These are phyloP conservation scores for Agonopterix alstromeriana DNA, from an alignment of 2,888 invertebrate species.

Conservation along the genomic window DNA sequence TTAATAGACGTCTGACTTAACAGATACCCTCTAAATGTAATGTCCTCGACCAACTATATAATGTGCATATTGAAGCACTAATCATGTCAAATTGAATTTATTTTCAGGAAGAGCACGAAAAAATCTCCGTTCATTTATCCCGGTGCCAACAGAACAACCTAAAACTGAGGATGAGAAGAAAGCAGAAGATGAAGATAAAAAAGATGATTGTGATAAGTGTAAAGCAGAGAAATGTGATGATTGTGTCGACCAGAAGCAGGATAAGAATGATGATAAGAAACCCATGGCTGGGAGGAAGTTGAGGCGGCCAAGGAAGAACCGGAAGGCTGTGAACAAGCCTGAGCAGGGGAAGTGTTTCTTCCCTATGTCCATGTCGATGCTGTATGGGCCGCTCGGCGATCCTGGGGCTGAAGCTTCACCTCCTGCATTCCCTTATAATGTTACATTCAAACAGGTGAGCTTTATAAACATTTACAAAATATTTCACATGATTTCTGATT, in stretches of 20 bases:
- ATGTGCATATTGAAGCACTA: not conserved
- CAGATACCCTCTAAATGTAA: too few species aligned
- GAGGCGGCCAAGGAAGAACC: conserved; percentile 54
- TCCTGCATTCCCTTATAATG: conserved; percentile 90
- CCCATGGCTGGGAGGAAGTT: conserved; percentile 37
- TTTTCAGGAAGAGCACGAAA: conserved; percentile 57
- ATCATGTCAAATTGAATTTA: not conserved
- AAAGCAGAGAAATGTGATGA: conserved; percentile 50
- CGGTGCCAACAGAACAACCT: conserved; percentile 50
- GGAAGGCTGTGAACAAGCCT: conserved; percentile 54
- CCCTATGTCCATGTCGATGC: conserved; percentile 92
- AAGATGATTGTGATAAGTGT: conserved; percentile 48
- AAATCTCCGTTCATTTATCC: conserved; percentile 61
- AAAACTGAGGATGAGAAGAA: conserved; percentile 55
- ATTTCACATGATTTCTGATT: not conserved
- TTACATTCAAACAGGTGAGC: conserved; percentile 89
- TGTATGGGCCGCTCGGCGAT: conserved; percentile 88
- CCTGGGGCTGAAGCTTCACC: conserved; percentile 55
- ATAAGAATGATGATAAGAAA: conserved; percentile 57
- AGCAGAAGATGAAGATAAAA: conserved; percentile 43
- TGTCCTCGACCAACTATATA: not conserved
- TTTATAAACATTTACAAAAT: not conserved
- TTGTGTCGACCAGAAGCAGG: conserved; percentile 43
- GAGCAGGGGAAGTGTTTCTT: conserved; percentile 74
- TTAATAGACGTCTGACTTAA: too few species aligned